Conservation (phyloP, 2,888 invertebrate species). For the Pterobdella sp. region DNA sequence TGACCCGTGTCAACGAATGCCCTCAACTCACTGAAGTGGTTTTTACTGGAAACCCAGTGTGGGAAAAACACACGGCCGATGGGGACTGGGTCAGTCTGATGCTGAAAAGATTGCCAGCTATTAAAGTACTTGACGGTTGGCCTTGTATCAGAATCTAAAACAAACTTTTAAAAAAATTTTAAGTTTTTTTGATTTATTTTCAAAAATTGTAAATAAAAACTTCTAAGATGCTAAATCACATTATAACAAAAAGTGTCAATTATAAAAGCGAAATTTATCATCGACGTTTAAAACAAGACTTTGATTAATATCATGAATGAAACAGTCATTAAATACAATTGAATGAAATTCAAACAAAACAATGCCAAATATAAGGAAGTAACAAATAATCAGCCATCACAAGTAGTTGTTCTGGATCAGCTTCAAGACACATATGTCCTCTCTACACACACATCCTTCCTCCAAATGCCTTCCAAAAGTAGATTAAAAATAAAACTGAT, state of each 20-base stretch:
- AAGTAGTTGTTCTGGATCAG: not conserved
- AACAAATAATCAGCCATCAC: not conserved
- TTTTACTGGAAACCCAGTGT: constrained; percentile 47
- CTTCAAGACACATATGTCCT: not conserved
- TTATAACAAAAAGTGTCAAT: not conserved
- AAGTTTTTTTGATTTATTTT: not conserved
- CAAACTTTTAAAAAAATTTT: constrained; percentile 7
- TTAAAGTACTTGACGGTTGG: constrained; percentile 50
- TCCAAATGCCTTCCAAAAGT: constrained; percentile 12
- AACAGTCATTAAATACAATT: no score
- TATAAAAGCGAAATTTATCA: not conserved
- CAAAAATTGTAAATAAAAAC: not conserved
- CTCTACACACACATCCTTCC: constrained; percentile 2
- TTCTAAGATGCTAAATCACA: not conserved
- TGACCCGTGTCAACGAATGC: constrained; percentile 28
- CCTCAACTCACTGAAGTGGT: constrained; percentile 28
- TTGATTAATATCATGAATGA: no score
- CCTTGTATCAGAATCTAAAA: constrained; percentile 23
- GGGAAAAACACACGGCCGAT: constrained; percentile 44
- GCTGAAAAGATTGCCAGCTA: constrained; percentile 43
- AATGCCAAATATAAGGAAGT: not conserved
- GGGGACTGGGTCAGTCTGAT: constrained; percentile 47
- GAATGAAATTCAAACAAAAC: no score
- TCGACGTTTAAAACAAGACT: no score
- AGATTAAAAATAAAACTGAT: not conserved